These are phyloP conservation scores for Spodoptera litura DNA, from an alignment of 1,140 invertebrate species.

Conservation along the genomic window DNA sequence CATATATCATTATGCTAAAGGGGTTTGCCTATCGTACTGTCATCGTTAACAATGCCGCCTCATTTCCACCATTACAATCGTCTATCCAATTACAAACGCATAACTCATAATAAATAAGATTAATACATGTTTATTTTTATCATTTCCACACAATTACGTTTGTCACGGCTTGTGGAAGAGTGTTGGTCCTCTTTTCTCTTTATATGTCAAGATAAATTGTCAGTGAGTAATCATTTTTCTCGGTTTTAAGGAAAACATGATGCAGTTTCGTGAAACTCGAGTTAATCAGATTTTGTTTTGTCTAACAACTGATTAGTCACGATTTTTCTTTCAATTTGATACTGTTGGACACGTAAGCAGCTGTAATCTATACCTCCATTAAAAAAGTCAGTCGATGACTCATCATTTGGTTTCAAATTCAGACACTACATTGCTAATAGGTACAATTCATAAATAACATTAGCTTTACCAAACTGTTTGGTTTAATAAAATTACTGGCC, in stretches of 20 bases:
- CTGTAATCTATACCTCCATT: not conserved
- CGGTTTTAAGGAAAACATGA: not conserved
- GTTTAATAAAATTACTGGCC: too few species aligned
- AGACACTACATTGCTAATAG: too few species aligned
- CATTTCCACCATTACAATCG: not conserved
- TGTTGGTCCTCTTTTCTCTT: not conserved
- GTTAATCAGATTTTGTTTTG: conserved; percentile 3
- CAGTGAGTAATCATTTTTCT: not conserved
- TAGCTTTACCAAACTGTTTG: too few species aligned
- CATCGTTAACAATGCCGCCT: conserved; percentile 2
- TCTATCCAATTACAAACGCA: conserved; percentile 40
- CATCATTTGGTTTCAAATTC: not conserved
- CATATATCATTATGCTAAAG: conserved; percentile 14
- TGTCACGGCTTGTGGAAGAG: not conserved
- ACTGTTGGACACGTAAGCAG: not conserved
- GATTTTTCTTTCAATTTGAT: conserved; percentile 19
- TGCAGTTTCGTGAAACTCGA: not conserved
- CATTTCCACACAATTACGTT: conserved; percentile 14
- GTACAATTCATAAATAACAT: too few species aligned
- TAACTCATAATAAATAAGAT: conserved; percentile 35
- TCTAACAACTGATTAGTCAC: conserved; percentile 5
- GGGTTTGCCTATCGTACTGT: conserved; percentile 2
- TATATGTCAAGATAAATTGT: not conserved
- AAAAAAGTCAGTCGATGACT: not conserved
- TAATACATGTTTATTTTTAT: conserved; percentile 30